Percentiles rank a stretch among this genome's conserved stretches.
phyloP scores from a whole-genome alignment of 2,888 invertebrate genomes.

The Theretra japonica region DNA sequence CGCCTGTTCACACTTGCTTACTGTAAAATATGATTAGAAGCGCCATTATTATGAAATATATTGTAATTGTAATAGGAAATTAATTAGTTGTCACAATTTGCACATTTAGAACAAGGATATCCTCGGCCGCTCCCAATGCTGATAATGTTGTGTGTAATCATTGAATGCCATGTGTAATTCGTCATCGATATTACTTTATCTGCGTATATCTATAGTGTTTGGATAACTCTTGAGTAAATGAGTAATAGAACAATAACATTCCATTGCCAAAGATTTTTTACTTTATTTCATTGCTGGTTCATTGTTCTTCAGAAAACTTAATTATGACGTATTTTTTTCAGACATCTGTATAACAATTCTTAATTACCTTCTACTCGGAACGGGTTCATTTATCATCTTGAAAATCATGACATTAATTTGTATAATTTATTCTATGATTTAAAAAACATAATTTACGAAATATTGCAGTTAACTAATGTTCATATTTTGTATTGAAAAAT shows the following conservation, averaged over 20 bases:
- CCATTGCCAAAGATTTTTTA: background rate
- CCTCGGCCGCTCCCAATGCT: constrained; percentile 52
- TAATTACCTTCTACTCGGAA: no score
- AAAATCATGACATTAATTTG: no score
- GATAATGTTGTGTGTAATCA: constrained; percentile 53
- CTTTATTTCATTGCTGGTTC: no score
- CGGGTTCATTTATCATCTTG: no score
- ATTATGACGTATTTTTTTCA: no score
- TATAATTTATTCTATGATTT: no score
- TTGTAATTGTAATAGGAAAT: background rate
- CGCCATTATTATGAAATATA: background rate
- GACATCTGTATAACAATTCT: no score
- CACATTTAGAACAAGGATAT: constrained; percentile 35
- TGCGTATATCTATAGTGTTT: constrained; percentile 14
- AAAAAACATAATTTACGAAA: no score
- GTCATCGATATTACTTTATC: constrained; percentile 56
- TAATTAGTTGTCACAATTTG: background rate
- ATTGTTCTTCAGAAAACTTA: no score
- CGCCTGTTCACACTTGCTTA: background rate
- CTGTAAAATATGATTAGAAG: background rate
- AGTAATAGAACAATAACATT: background rate
- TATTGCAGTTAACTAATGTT: no score
- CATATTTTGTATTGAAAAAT: no score
- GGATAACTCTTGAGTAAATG: constrained; percentile 1
- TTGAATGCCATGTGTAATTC: constrained; percentile 50